These are phyloP conservation scores for Oligia strigilis DNA, from an alignment of 2,888 invertebrate genomes.

Conservation along the genomic window DNA sequence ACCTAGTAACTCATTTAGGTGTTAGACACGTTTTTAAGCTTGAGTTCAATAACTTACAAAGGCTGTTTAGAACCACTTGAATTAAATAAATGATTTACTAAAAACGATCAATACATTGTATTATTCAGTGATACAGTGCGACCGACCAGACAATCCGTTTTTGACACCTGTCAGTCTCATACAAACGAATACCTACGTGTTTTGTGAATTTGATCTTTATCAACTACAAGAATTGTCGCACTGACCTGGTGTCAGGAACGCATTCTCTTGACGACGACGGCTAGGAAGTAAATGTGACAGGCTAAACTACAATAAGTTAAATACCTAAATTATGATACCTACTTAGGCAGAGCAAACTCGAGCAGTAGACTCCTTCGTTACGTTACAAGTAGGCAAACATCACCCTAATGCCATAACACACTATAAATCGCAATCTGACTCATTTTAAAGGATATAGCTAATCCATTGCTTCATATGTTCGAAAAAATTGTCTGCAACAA, in stretches of 20 bases:
- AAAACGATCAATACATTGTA: neutral
- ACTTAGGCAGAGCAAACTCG: neutral
- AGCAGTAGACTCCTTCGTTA: neutral
- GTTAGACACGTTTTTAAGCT: conserved; percentile 14
- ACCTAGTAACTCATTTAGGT: neutral
- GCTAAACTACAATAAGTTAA: neutral
- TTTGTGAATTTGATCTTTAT: neutral
- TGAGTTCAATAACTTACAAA: neutral
- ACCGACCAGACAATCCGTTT: neutral
- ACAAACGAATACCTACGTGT: neutral
- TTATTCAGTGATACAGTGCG: neutral
- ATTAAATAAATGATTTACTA: neutral
- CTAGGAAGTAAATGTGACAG: neutral
- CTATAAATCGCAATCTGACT: neutral
- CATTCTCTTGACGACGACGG: neutral
- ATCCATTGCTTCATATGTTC: neutral
- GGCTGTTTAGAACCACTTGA: neutral
- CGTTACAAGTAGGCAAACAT: neutral
- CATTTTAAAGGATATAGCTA: neutral
- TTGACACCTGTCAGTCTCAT: neutral
- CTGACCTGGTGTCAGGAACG: neutral
- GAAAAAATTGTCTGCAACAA: neutral
- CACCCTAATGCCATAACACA: neutral
- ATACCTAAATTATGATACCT: too few species aligned
- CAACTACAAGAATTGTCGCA: neutral